Base-by-base conservation (phyloP, 2,113 vertebrate species). In the Ptychochromis oligacanthus region DNA sequence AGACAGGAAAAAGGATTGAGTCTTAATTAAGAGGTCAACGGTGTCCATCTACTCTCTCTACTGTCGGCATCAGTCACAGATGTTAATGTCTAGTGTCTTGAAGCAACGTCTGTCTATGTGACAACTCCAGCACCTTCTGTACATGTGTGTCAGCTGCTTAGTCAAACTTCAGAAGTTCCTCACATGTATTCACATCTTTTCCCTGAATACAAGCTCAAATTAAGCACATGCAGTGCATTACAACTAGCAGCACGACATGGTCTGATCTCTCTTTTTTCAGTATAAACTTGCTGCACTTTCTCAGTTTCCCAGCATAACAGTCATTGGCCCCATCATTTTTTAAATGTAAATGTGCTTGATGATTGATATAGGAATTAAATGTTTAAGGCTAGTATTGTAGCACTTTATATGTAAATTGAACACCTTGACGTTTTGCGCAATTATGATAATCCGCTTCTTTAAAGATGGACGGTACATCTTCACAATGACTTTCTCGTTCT, bases 21-120 rank as follows among this genome's bases (percentile, higher is more conserved):
- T 89, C 89, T 91, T 94, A 92, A 92, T 94, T 90, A 91, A 90
- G 65, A 91, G 84, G 87, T 82, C 86, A 82, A 62, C 9, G 40
- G 77, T 75, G 59, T 82, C 82, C 77, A 24, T 91, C 81, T 62
- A 70, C 75, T 77, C 20, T 55, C 83, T 38, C 15, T 74, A 28
- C 81, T 72, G 24, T 43, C 62, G 67, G 52, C 75, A 59, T 85
- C 75, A 36, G 56, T 82, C 77, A 82, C 77, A 70, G 79, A 77
- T 54, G 74, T 61, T 67, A n/a, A 49, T 4, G 52, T 28, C 46
- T 1, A 1, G 3, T 28, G 18, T 60, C 28, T 31, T 55, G 26
- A 82, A 36, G 78, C 28, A 17, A 34, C 5, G 9, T 61, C 70
- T 72, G 24, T 84, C 80, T 36, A n/a, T 59, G 58, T 46, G 34